These are phyloP conservation scores for Pantherophis vulpinus DNA, from an alignment of 2,797 vertebrate genomes.

Conservation along the genomic window DNA sequence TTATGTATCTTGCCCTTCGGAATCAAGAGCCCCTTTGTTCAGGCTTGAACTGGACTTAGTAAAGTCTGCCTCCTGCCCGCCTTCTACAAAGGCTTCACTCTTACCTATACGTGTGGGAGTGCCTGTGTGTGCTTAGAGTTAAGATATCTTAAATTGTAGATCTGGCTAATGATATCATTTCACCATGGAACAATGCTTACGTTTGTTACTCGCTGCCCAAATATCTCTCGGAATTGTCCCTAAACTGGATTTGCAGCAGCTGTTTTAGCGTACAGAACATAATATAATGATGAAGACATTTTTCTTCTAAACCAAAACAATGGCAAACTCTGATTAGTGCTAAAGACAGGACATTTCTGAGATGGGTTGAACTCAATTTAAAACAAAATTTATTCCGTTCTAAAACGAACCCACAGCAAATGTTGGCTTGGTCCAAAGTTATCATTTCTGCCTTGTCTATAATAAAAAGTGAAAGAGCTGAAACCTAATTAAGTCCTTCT, in stretches of 20 bases:
- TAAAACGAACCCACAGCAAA: background rate
- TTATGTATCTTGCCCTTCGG: background rate
- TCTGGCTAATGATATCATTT: background rate
- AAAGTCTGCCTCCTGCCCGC: background rate
- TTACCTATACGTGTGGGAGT: background rate
- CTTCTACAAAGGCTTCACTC: background rate
- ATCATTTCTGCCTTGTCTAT: background rate
- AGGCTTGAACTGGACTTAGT: background rate
- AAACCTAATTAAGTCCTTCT: background rate
- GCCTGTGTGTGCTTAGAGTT: background rate
- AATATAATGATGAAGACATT: background rate
- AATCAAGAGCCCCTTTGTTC: background rate
- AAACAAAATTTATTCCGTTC: background rate
- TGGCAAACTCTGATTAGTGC: background rate
- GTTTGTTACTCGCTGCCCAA: background rate
- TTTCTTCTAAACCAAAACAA: background rate
- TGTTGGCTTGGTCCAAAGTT: background rate
- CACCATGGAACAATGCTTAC: background rate
- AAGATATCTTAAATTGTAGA: background rate
- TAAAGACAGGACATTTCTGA: background rate
- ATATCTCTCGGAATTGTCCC: background rate
- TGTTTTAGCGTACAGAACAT: background rate
- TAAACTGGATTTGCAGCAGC: background rate
- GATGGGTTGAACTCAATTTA: background rate
- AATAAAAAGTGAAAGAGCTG: background rate